Base-by-base conservation (phyloP, 2,113 vertebrate species). In the Podilymbus podiceps region DNA sequence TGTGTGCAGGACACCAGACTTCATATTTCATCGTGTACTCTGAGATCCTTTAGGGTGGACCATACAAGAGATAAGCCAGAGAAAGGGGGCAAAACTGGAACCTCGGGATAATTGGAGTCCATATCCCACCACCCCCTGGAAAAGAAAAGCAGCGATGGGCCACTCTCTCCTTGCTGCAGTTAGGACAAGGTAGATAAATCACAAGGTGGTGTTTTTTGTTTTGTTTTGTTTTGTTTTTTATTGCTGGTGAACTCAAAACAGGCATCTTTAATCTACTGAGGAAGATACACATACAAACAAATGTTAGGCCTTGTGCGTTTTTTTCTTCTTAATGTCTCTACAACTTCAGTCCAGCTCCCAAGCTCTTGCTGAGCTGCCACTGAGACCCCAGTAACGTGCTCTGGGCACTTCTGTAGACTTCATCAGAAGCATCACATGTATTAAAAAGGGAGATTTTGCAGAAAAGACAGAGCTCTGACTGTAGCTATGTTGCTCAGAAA, bases 181-280 rank as follows among this genome's bases (percentile, higher is more conserved):
- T 84, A 96, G 83, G 64, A 95, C 88, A 95, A 96, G 58, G 55
- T 42, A 85, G 96, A 97, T 92, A 96, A 97, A 97, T 94, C 95
- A 97, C 97, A 95, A 93, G 68, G 11, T 8, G n/a, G n/a, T n/a
- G n/a, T n/a, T n/a, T n/a, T n/a, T n/a, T n/a, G n/a, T n/a, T n/a
- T n/a, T 38, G 38, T 38, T 38, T 38, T 38, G n/a, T 38, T 38
- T 38, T 38, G 49, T 94, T 87, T 89, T 98, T 98, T 98, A 98
- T 98, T 98, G 97, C 97, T 98, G 97, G 97, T 97, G 97, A 98
- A 97, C 95, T 98, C 96, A 97, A 97, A 98, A 98, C 97, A 98
- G 97, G 97, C 97, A 98, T 96, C 84, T 98, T 97, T 96, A 97
- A 97, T 97, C 96, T 97, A 97, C 93, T 31, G 80, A 97, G 92